These are phyloP conservation scores for Pterostichus madidus DNA, from an alignment of 2,888 invertebrate species.

Conservation along the genomic window DNA sequence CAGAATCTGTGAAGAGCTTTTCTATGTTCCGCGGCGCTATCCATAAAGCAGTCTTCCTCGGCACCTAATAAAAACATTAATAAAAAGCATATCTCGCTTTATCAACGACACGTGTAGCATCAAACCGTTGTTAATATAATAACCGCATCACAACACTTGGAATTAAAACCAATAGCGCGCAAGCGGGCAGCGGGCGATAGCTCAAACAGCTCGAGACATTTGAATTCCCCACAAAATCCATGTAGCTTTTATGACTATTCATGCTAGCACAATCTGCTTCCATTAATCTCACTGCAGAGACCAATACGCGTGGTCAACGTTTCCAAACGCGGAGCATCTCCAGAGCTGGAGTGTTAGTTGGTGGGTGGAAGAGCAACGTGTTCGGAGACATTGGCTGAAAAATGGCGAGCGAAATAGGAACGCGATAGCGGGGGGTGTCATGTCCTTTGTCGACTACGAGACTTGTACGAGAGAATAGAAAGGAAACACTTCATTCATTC, in stretches of 20 bases:
- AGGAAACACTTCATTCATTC: conserved; percentile 63
- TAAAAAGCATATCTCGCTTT: conserved; percentile 63
- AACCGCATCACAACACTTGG: conserved; percentile 55
- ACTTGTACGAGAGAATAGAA: conserved; percentile 51
- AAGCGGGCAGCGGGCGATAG: conserved; percentile 4
- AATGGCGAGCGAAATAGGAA: conserved; percentile 62
- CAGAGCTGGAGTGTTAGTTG: not conserved
- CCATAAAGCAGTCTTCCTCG: conserved; percentile 47
- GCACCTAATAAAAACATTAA: conserved; percentile 63
- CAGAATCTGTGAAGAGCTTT: conserved; percentile 50
- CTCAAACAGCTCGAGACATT: conserved; percentile 42
- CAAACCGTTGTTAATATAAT: conserved; percentile 60
- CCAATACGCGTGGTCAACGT: conserved; percentile 29
- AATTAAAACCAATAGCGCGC: conserved; percentile 62
- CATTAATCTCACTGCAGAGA: conserved; percentile 68
- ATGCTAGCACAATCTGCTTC: conserved; percentile 68
- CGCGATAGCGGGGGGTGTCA: conserved; percentile 59
- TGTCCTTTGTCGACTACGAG: conserved; percentile 51
- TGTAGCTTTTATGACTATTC: conserved; percentile 69
- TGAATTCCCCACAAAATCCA: conserved; percentile 69
- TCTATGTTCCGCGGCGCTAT: conserved; percentile 19
- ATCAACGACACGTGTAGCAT: conserved; percentile 63
- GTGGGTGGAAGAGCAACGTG: not conserved
- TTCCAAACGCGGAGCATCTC: conserved; percentile 31
- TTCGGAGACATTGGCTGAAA: conserved; percentile 48